A percentile compares a stretch with the other conserved stretches of the same genome.
These are phyloP conservation scores for Branchellion lobata DNA, from an alignment of 2,888 invertebrate genomes.

Conservation along the genomic window DNA sequence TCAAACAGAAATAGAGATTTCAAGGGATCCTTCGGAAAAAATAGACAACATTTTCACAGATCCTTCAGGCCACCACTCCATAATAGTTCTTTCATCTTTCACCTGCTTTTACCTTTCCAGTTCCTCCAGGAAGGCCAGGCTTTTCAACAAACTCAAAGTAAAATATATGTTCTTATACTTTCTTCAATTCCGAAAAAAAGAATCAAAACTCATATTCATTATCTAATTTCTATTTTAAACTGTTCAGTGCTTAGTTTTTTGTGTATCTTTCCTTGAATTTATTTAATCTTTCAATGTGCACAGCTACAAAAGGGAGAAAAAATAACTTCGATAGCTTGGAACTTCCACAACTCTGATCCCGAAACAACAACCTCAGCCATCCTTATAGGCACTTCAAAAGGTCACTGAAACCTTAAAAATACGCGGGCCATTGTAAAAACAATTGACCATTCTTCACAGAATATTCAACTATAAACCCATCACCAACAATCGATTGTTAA, in stretches of 20 bases:
- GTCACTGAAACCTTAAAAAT: constrained; percentile 52
- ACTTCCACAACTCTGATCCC: constrained; percentile 66
- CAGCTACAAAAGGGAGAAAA: constrained; percentile 70
- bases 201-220: too few relatives aligned
- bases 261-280: too few relatives aligned
- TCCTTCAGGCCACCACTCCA: constrained; percentile 80
- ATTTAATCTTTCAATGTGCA: too few relatives aligned
- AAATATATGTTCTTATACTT: too few relatives aligned
- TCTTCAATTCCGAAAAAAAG: too few relatives aligned
- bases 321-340: constrained; percentile 89
- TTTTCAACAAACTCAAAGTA: constrained; percentile 63
- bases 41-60: constrained; percentile 73
- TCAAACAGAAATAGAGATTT: constrained; percentile 73
- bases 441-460: background rate
- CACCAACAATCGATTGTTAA: too few relatives aligned
- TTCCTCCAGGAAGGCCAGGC: constrained; percentile 74
- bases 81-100: constrained; percentile 73
- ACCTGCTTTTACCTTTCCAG: constrained; percentile 80
- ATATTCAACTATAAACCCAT: background rate
- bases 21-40: constrained; percentile 64
- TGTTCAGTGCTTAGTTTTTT: too few relatives aligned
- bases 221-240: too few relatives aligned
- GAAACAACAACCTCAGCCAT: constrained; percentile 78
- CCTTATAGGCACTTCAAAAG: constrained; percentile 83
- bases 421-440: background rate